Evolutionary conservation across 1,140 invertebrate species (phyloP).

Genomic region (Calephelis virginiensis): DNA sequence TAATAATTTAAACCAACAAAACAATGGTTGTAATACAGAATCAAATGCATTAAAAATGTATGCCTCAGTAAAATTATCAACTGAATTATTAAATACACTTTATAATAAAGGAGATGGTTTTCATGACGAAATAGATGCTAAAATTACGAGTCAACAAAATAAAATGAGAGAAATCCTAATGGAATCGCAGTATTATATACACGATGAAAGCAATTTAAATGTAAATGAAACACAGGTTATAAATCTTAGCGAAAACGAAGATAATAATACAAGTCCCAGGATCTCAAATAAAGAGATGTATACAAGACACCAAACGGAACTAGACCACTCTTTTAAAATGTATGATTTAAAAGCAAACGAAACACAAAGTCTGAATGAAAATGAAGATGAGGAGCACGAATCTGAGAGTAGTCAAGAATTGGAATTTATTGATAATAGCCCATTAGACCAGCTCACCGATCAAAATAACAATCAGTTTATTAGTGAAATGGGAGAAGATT

Average conservation of each 20-base stretch:
- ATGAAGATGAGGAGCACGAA: not conserved
- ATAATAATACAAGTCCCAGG: too few species aligned
- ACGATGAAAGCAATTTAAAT: too few species aligned
- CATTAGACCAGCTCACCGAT: not conserved
- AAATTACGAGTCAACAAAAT: not conserved
- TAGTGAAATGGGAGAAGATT: constrained; percentile 28
- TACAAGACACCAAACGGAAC: too few species aligned
- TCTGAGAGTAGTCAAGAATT: not conserved
- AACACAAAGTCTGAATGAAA: not conserved
- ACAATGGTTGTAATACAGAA: not conserved
- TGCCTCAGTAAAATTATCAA: constrained; percentile 49
- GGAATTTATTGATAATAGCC: not conserved
- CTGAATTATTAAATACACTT: constrained; percentile 49
- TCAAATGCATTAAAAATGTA: constrained; percentile 24
- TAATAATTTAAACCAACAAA: not conserved
- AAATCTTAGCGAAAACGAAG: too few species aligned
- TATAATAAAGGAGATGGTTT: constrained; percentile 19
- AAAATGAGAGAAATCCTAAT: not conserved
- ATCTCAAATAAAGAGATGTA: too few species aligned
- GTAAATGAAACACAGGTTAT: too few species aligned
- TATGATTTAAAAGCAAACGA: not conserved
- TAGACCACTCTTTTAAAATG: too few species aligned
- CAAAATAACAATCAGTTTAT: not conserved
- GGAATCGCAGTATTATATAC: not conserved
- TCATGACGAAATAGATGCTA: not conserved